Evolutionary conservation across 1,140 invertebrate genomes (phyloP).

Genomic region (Parapsyche elsis): DNA sequence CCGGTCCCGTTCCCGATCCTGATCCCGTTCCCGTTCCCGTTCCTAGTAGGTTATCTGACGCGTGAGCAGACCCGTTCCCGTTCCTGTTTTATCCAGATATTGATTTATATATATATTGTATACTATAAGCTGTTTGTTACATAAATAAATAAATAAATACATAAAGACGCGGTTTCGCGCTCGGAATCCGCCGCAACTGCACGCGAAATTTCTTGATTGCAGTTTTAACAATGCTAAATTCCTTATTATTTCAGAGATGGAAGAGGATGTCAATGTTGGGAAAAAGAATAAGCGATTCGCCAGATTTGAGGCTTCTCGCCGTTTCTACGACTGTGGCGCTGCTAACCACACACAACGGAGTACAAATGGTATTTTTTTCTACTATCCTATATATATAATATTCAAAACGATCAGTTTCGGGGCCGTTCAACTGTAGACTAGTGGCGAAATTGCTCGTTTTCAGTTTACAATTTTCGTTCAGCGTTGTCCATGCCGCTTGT

Average conservation of each 20-base stretch:
- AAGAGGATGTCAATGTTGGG: constrained; percentile 38
- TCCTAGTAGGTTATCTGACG: too few relatives aligned
- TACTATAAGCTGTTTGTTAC: too few relatives aligned
- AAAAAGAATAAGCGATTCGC: constrained; percentile 42
- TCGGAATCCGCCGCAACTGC: too few relatives aligned
- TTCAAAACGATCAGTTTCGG: background rate
- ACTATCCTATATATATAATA: background rate
- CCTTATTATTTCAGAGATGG: constrained; percentile 31
- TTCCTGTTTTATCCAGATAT: too few relatives aligned
- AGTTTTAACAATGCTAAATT: too few relatives aligned
- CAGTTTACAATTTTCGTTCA: background rate
- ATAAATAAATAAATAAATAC: too few relatives aligned
- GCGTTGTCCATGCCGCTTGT: background rate
- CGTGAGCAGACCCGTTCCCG: too few relatives aligned
- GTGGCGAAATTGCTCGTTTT: background rate
- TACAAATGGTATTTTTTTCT: constrained; percentile 43
- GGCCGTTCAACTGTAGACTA: background rate
- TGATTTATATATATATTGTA: too few relatives aligned
- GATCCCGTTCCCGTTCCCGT: too few relatives aligned
- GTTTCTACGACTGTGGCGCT: constrained; percentile 28
- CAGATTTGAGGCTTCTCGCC: constrained; percentile 37
- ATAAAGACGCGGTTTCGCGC: too few relatives aligned
- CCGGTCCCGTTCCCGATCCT: too few relatives aligned
- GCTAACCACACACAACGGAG: constrained; percentile 44
- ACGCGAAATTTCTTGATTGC: too few relatives aligned